Evolutionary conservation across 2,113 vertebrate genomes (phyloP), one percentile per base, ranked within the genome.

Genomic region (Macaca mulatta): DNA sequence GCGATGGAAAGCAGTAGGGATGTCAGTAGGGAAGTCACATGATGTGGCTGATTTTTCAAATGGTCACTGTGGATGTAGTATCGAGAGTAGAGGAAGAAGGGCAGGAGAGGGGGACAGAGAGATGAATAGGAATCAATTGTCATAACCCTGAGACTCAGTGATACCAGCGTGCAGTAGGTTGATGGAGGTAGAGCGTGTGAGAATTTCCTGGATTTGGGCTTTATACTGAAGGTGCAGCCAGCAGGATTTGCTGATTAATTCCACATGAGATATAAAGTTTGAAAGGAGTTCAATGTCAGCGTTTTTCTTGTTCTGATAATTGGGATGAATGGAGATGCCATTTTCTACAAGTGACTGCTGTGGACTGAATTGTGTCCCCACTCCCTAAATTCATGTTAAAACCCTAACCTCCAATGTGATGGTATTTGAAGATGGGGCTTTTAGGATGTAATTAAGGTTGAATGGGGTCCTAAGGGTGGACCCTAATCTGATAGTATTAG

Each of bases 201-300:
- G 67, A 89, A 52, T 17, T 57, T 69, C 45, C 22, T 74, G 81
- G 20, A 55, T 69, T 88, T 32, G 61, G 32, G 25, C 38, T 67
- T 82, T 88, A 50, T 64, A 77, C 57, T 82, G 77, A 82, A 96
- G 27, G 22, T 88, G n/a, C 23, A 85, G 10, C 45, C 61, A 75
- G 14, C 5, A 72, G 61, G 55, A 88, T 96, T 80, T 84, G 75
- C 43, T 90, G 40, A 93, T 80, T 69, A 89, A 89, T 50, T 92
- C 52, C 32, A 5, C 72, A 13, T 20, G 59, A 85, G 22, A 59
- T 79, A n/a, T 69, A 52, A 80, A 43, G 4, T 40, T 52, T 45
- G 4, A 89, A 95, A 91, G 45, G 22, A 85, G 35, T 59, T 40
- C 35, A 17, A 27, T 84, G 77, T 93, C 23, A 77, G 43, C 22